Evolutionary conservation across 2,113 vertebrate species (phyloP), one percentile per base, ranked within the genome.

Genomic region (Nansenia antarctica): DNA sequence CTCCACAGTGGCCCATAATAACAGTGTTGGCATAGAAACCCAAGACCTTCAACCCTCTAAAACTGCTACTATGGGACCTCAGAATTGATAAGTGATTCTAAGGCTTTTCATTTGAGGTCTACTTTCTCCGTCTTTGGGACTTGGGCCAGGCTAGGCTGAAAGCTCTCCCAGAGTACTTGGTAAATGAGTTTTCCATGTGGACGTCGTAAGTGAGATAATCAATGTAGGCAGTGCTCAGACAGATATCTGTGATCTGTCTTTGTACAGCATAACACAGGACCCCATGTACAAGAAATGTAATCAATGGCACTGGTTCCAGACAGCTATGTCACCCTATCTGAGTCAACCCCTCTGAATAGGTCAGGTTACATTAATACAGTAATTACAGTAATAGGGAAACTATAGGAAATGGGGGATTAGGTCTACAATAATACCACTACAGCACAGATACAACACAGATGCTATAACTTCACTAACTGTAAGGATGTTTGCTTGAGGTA

Each of bases 111-210:
- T 61, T 55, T 52, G 55, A 62, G 37, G 45, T 32, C 20, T 20
- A 55, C 55, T 20, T 6, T 22, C 11, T 22, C 27, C 9, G 0
- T 57, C 15, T 77, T 27, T 58, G 31, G 39, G 69, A 47, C 42
- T 14, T 27, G 31, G n/a, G 54, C 60, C 69, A 35, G 2, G 12
- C 3, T 73, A 67, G 69, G 42, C 52, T 62, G 29, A 74, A 12
- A 53, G 30, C 76, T 68, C 65, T 69, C 72, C 72, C 64, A 8
- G 22, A 67, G 65, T 77, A 42, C 69, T 73, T 75, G 27, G 60
- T 58, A 77, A 80, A 91, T 87, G 82, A 76, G 31, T 89, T 91
- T 86, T 89, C 86, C 87, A 85, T 86, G 74, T 77, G 81, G 69
- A 24, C 54, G 83, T 71, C 71, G 61, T 66, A 83, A 84, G 73